Base-by-base conservation (phyloP, 2,113 vertebrate genomes). In the Plectropomus leopardus region DNA sequence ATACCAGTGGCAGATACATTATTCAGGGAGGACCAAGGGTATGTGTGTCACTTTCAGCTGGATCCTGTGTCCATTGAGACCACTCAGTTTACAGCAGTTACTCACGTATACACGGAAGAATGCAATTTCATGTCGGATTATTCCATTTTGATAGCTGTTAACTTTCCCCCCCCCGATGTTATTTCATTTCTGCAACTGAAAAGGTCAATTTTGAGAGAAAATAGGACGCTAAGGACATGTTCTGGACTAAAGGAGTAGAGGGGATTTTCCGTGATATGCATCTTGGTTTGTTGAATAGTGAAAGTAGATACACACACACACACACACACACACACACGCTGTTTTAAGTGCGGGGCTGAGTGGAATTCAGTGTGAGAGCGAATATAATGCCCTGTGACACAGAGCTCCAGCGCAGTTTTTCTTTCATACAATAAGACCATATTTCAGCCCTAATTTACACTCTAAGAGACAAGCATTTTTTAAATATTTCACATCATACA, bases 1-100 rank as follows among this genome's bases (percentile, higher is more conserved):
- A 87, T 83, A 86, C 92, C 91, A 92, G 85, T 74, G 72, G 82
- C 83, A 83, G 82, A 96, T 98, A 76, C 96, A 98, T 98, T 96
- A 98, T 98, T 98, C 95, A 98, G 92, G 86, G 88, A 86, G 91
- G 89, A 89, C 75, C 82, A 81, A 86, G 92, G 90, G 91, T 91
- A 77, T 81, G 78, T 80, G 79, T 83, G 88, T 88, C 79, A 82
- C 89, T 92, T 90, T 93, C 90, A 85, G 85, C 82, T 80, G 80
- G 89, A 85, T 94, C 89, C 85, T 36, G 78, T 88, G 75, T 92
- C 89, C 67, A 26, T 4, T 21, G 21, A 58, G 61, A 55, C 61
- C 71, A 3, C 88, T 90, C 85, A 5, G 48, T 61, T 92, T 91
- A 76, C 92, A 83, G 44, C 67, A 54, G 54, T 51, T 44, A 70